Evolutionary conservation across 2,888 invertebrate species (phyloP), one percentile per base, ranked within the genome.

Genomic region (Athripsodes cinereus): DNA sequence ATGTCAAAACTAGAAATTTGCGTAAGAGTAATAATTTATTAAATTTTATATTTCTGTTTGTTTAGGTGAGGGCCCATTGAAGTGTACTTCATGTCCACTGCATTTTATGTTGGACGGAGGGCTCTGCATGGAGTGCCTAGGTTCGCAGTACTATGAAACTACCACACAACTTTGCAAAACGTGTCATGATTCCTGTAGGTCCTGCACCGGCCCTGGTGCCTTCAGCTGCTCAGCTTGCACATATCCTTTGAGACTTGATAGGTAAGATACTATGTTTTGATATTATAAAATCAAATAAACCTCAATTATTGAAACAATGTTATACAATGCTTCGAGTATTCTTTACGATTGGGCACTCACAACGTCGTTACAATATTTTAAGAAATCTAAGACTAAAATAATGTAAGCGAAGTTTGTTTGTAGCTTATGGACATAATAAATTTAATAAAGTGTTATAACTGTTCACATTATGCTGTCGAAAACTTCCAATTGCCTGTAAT

Each of bases 81-180:
- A 85, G 67, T 89, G 89, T 71, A 86, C 84, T 46, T 84, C 88
- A 0, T 89, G 89, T 64, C 87, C 86, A 0, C 75, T 83, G 0
- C 85, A 84, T 66, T 86, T 84, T 67, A 87, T 87, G 85, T 72
- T 88, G 10, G 86, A 87, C 64, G 85, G 86, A 59, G 87, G 87
- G 3, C 75, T 87, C 0, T 89, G 89, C 69, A 86, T 87, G 83
- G 87, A 87, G 69, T 89, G 89, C 63, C 79, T 87, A 11, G 84
- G 85, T 48, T 83, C 86, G 0, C 87, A 88, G 72, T 88, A 83
- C 72, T 87, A 88, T 67, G 88, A 88, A 65, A 74, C 82, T 0
- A 78, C 78, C 61, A 86, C 83, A 50, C 85, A 84, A 67, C 80
- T 83, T 3, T 90, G 90, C 69, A 82, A 81, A 66, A 74, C 78